These are phyloP conservation scores for Lepidurus couesii DNA, from an alignment of 1,140 invertebrate species.

Conservation along the genomic window DNA sequence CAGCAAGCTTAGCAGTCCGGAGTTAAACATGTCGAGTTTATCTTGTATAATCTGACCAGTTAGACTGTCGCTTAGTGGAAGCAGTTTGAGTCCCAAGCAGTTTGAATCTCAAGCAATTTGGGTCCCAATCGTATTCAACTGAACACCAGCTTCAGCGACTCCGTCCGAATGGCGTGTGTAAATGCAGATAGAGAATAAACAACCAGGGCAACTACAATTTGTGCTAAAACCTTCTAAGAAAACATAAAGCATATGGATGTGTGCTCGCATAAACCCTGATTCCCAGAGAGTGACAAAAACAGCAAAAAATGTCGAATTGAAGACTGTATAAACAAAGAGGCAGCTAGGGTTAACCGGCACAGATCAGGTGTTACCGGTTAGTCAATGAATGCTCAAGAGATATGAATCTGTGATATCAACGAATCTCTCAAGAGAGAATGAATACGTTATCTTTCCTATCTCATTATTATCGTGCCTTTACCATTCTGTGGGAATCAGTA, in stretches of 20 bases:
- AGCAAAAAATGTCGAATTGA: too few relatives aligned
- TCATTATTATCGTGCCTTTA: too few relatives aligned
- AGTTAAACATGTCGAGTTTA: conserved; percentile 13
- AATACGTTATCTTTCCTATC: too few relatives aligned
- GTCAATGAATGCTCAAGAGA: too few relatives aligned
- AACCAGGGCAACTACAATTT: not conserved
- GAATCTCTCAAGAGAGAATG: too few relatives aligned
- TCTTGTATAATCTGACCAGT: not conserved
- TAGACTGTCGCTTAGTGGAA: not conserved
- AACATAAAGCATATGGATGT: not conserved
- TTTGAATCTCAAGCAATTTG: not conserved
- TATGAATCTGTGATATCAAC: too few relatives aligned
- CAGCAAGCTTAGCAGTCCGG: conserved; percentile 25
- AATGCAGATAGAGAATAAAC: not conserved
- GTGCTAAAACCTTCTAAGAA: not conserved
- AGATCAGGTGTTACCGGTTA: too few relatives aligned
- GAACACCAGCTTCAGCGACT: not conserved
- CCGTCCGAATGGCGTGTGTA: not conserved
- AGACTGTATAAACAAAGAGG: too few relatives aligned
- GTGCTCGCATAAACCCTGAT: too few relatives aligned
- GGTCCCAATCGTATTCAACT: not conserved
- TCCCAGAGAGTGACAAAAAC: too few relatives aligned
- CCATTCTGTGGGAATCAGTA: too few relatives aligned
- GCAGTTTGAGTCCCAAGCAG: not conserved
- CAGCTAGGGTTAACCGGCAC: too few relatives aligned